phyloP scores from a whole-genome alignment of 64 coral and sea anemone genomes.

The Montipora cactus region DNA sequence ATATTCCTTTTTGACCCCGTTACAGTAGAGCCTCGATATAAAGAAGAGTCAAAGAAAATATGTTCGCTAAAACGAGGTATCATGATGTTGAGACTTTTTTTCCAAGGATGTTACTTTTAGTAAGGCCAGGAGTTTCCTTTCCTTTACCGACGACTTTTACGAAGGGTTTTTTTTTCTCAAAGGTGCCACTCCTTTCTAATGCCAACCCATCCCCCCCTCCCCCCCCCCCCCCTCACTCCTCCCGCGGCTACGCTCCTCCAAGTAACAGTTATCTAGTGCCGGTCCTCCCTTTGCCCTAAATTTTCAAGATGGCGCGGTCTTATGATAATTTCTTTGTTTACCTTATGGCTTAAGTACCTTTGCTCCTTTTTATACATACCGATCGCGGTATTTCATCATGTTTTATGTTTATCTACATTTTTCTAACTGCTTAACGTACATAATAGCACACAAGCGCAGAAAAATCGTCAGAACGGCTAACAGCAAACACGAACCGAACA shows the following conservation, averaged over 20 bases:
- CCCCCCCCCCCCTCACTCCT: no score
- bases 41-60: neutral
- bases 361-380: neutral
- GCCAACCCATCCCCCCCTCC: neutral
- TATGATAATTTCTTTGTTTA: neutral
- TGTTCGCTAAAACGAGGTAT: neutral
- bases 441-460: neutral
- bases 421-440: neutral
- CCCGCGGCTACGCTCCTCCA: neutral
- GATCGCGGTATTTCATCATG: neutral
- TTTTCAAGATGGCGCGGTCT: neutral
- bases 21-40: no score
- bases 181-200: neutral
- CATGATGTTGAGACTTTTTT: no score
- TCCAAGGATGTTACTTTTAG: neutral
- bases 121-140: constrained; percentile 1
- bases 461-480: neutral
- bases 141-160: neutral
- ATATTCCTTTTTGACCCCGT: neutral
- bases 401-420: neutral
- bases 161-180: neutral
- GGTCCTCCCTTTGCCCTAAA: neutral
- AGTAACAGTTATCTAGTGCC: neutral
- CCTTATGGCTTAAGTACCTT: neutral
- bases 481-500: no score